Evolutionary conservation across 37 sponge, comb jelly and placozoan species (phyloP), one percentile per base, ranked within the genome.

Genomic region (Dysidea cf. avara): DNA sequence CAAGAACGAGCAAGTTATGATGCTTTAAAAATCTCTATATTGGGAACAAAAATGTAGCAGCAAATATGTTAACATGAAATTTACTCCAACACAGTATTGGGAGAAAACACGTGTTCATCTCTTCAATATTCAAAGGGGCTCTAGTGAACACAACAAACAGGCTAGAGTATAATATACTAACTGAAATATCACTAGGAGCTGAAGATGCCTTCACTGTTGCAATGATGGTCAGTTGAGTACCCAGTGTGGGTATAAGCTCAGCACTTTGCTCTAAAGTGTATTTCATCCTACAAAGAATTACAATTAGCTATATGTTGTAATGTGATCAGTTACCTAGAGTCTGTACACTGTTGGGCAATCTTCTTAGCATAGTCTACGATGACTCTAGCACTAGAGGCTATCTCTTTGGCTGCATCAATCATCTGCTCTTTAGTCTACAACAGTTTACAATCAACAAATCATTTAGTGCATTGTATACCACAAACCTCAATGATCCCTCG

Each of bases 211-310:
- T 94, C 24, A 94, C 95, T 14, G 87, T 77, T 1, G 91, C 85
- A 29, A 94, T 59, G 66, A 94, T 94, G 18, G 81, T 51, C 39
- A 94, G 77, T 74, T 94, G 95, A 21, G 76, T 87, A 59, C 80
- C 90, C 31, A 86, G 74, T 20, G 95, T 94, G 46, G 95, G 95
- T 21, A 94, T 90, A 78, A 87, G 79, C 64, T 90, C 95, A 17
- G 91, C 95, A 77, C 77, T 83, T 58, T 75, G 47, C 22, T 76
- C 57, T 38, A 94, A 80, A 66, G 86, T 80, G 2, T 66, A 68
- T 56, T 70, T 68, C 77, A 77, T 89, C 31, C 81, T 87, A 29
- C 28, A 50, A 61, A 17, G 43, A 43, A 4, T 53, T 7, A 58
- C 37, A 34, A 11, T 20, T 21, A 39, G 33, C 31, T 9, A 37